Evolutionary conservation across 2,888 invertebrate genomes (phyloP), one percentile per base, ranked within the genome.

Genomic region (Biston betularia): DNA sequence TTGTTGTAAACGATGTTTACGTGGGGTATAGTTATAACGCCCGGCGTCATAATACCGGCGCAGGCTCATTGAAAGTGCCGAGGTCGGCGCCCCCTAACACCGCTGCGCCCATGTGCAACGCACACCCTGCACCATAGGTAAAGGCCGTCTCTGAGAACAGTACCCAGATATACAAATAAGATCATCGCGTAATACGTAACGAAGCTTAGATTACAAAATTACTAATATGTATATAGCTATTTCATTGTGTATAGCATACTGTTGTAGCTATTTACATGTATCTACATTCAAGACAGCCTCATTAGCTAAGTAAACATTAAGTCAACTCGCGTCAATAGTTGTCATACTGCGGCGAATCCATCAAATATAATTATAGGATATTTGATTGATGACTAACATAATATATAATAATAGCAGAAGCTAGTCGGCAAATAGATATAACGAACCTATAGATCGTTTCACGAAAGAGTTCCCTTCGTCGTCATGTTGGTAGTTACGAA

Each of bases 321-420:
- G 44, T 34, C 33, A 15, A 12, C 24, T 64, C 55, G 34, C 63
- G 68, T 70, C 71, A 70, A 70, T 70, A 70, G 40, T 50, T 49
- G 63, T 59, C 67, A 52, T 68, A 63, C 63, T 62, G 49, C 46
- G 61, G 58, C 24, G 62, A 57, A 73, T 68, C 58, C 67, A 73
- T 71, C 70, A 71, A 68, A 75, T 63, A 71, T 72, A 67, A 72
- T 71, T 72, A 65, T 67, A 68, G 64, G 48, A 64, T 57, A 64
- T 63, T 68, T 65, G 70, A 75, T 72, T 71, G 67, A 67, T 73
- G 68, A 73, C 67, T 69, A 60, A 65, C 45, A 59, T 69, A 60
- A 65, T 42, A 59, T 59, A 53, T 57, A 54, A 45, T 59, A 62
- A 72, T 59, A 56, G 24, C 48, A 2, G 61, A 9, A 56, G 56